A percentile compares a stretch with the other conserved stretches of the same genome.
Conservation (phyloP, 1,140 invertebrate species). For the Papilio polytes region DNA sequence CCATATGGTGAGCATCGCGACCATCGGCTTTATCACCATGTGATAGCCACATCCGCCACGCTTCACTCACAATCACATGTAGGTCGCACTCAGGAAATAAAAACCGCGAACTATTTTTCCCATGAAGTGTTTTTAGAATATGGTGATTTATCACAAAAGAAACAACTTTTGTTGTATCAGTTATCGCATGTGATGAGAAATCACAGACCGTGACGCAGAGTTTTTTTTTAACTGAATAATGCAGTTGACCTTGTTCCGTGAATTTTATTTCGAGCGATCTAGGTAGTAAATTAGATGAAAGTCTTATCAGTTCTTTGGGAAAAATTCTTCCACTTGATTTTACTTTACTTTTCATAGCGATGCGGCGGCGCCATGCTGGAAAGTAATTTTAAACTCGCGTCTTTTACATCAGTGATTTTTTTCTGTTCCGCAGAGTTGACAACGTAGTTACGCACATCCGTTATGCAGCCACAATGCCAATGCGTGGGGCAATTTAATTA, state of each 20-base stretch:
- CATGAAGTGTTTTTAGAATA: slow-evolving; percentile 47
- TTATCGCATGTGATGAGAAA: background rate
- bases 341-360: background rate
- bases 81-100: slow-evolving; percentile 73
- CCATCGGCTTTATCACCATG: slow-evolving; percentile 66
- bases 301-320: background rate
- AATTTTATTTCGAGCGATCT: background rate
- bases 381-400: slow-evolving; percentile 1
- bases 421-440: slow-evolving; percentile 45
- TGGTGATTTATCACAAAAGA: background rate
- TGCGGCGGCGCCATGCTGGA: background rate
- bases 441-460: slow-evolving; percentile 72
- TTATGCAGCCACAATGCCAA: slow-evolving; percentile 55
- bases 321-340: background rate
- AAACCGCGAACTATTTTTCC: slow-evolving; percentile 69
- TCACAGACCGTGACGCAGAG: background rate
- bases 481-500: slow-evolving; percentile 73
- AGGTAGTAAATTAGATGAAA: background rate
- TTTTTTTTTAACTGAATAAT: background rate
- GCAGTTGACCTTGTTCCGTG: background rate
- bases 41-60: slow-evolving; percentile 71
- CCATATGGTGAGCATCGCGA: slow-evolving; percentile 46
- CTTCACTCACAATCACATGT: slow-evolving; percentile 54
- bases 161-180: background rate
- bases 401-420: slow-evolving; percentile 34